Base-by-base conservation (phyloP, 1,140 invertebrate genomes). In the Pissodes strobi region DNA sequence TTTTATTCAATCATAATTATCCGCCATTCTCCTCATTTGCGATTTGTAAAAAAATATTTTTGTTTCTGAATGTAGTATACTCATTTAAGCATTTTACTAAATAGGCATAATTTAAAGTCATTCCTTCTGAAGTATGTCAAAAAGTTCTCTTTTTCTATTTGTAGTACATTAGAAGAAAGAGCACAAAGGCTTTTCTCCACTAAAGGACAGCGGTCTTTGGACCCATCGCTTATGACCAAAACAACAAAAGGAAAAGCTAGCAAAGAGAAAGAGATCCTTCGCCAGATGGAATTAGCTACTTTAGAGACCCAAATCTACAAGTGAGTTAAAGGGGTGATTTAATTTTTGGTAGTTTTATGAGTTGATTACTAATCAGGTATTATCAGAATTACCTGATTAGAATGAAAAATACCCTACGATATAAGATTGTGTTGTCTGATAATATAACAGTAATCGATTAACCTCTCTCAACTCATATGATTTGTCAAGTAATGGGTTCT, bases 151-250 rank as follows among this genome's bases (percentile, higher is more conserved):
- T 69, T 67, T 66, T 57, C 66, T 74, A n/a, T n/a, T n/a, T 80
- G 3, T 62, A 87, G 88, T 2, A 98, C 97, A 15, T 80, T 99
- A 17, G 95, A 98, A 82, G 95, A 99, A 82, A 82, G 97, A 71
- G 97, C 97, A 3, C 91, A 98, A n/a, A n/a, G n/a, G n/a, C n/a
- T n/a, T n/a, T n/a, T n/a, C n/a, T 90, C 88, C 58, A 98, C 95
- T 0, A 99, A 98, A 82, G 96, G 95, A n/a, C n/a, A n/a, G n/a
- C n/a, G n/a, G n/a, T 86, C 93, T 2, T 77, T 98, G 15, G 95
- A 98, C 79, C 91, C 93, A 22, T 88, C 91, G 39, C 80, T 98
- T 18, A 89, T 97, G 76, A 93, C 94, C 0, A 97, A 97, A 76
- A 88, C 86, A 68, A 89, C 89, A 68, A 83, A 85, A 4, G 86